Conservation (phyloP, 2,113 vertebrate species). For the Talpa occidentalis region DNA sequence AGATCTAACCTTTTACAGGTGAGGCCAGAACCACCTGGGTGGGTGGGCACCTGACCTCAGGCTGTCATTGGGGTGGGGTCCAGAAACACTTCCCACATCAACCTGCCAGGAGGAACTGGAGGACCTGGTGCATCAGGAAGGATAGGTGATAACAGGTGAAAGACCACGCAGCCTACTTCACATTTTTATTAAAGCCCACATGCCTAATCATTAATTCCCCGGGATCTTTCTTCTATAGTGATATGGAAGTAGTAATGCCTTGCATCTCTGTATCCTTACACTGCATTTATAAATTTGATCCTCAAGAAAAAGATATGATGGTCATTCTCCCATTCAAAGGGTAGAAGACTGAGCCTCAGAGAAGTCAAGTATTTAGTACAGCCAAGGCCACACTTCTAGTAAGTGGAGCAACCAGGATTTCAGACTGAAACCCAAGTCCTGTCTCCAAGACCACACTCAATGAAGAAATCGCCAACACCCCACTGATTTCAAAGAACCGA, state of each 20-base stretch:
- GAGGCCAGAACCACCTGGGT: background rate
- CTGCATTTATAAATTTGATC: background rate
- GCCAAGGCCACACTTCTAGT: background rate
- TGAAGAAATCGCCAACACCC: background rate
- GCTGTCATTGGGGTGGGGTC: background rate
- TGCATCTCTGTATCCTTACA: background rate
- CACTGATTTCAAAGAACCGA: background rate
- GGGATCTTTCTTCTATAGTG: background rate
- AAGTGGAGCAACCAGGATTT: conserved; percentile 8
- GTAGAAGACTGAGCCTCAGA: conserved; percentile 1
- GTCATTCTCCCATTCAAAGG: background rate
- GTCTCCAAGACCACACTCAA: background rate
- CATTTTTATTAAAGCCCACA: background rate
- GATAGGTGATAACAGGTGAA: background rate
- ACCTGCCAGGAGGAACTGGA: background rate
- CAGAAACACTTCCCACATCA: background rate
- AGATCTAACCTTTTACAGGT: conserved; percentile 24
- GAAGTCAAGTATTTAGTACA: background rate
- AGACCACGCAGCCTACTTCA: background rate
- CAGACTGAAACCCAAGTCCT: conserved; percentile 8
- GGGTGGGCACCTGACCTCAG: background rate
- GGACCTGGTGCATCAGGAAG: background rate
- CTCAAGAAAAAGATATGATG: conserved; percentile 17
- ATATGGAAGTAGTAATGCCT: background rate
- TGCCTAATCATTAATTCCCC: background rate